Evolutionary conservation across 2,888 invertebrate species (phyloP).

Genomic region (Drosophila meridionalis): DNA sequence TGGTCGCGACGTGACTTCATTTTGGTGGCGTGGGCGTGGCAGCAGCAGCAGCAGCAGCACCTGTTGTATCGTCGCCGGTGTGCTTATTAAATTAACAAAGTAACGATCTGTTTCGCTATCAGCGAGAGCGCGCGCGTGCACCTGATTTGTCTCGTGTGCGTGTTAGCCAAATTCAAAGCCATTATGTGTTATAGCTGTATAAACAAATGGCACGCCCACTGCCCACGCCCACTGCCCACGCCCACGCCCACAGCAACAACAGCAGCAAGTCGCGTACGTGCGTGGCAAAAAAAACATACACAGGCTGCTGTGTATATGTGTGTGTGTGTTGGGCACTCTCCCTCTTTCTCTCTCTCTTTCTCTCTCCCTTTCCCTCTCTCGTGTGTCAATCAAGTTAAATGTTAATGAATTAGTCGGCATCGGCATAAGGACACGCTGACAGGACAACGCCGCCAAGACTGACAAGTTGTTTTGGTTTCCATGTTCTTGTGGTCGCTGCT

Average conservation of each 20-base stretch:
- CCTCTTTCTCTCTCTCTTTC: conserved; percentile 29
- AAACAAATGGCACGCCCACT: conserved; percentile 64
- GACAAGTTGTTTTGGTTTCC: conserved; percentile 68
- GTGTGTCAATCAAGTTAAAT: conserved; percentile 81
- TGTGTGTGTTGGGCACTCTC: conserved; percentile 6
- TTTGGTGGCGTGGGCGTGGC: conserved; percentile 23
- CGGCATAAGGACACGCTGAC: conserved; percentile 69
- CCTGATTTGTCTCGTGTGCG: conserved; percentile 24
- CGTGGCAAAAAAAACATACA: conserved; percentile 25
- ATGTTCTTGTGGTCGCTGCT: conserved; percentile 43
- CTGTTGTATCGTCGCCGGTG: conserved; percentile 63
- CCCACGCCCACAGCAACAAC: neutral
- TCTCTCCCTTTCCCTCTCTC: conserved; percentile 32
- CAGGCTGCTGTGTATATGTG: neutral
- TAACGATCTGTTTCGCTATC: conserved; percentile 54
- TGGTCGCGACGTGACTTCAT: conserved; percentile 76
- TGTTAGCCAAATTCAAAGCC: conserved; percentile 63
- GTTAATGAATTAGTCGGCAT: conserved; percentile 77
- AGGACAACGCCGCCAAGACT: conserved; percentile 57
- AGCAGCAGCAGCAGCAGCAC: conserved; percentile 43
- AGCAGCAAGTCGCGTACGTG: conserved; percentile 50
- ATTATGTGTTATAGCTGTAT: conserved; percentile 75
- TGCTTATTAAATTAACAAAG: conserved; percentile 77
- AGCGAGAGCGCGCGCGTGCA: conserved; percentile 27
- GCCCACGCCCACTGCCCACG: conserved; percentile 23